These are phyloP conservation scores for Cyprinella venusta DNA, from an alignment of 2,797 vertebrate species.

Conservation along the genomic window DNA sequence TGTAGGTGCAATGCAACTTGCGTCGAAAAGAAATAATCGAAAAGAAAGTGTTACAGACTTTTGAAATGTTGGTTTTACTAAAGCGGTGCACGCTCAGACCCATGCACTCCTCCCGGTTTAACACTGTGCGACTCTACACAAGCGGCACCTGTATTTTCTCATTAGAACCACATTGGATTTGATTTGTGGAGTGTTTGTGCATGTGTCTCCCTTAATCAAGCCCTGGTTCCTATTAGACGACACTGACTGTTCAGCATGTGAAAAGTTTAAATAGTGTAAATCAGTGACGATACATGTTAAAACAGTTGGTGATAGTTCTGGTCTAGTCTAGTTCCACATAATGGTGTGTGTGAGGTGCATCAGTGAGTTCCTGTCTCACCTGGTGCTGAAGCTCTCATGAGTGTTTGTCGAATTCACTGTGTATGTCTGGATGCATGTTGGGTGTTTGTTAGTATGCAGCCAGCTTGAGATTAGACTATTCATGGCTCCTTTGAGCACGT, in stretches of 20 bases:
- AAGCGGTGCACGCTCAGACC: slow-evolving; percentile 3
- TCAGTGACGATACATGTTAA: slow-evolving; percentile 21
- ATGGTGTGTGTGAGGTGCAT: slow-evolving; percentile 7
- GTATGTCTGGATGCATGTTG: slow-evolving; percentile 9
- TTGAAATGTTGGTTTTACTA: neutral
- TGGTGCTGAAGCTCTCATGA: slow-evolving; percentile 14
- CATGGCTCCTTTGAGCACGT: neutral
- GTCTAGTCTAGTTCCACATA: slow-evolving; percentile 36
- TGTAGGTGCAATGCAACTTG: neutral
- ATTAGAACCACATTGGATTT: slow-evolving; percentile 1
- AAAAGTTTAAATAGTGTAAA: slow-evolving; percentile 39
- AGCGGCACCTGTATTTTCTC: slow-evolving; percentile 19
- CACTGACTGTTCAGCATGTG: slow-evolving; percentile 56
- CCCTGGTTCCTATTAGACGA: slow-evolving; percentile 44
- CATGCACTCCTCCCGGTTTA: neutral
- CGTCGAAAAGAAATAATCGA: neutral
- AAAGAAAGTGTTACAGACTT: neutral
- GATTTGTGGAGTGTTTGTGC: slow-evolving; percentile 48
- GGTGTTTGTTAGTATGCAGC: slow-evolving; percentile 24
- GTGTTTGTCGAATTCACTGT: neutral
- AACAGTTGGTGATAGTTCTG: slow-evolving; percentile 44
- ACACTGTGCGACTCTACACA: slow-evolving; percentile 33
- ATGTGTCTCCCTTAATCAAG: slow-evolving; percentile 49
- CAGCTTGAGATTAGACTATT: slow-evolving; percentile 16
- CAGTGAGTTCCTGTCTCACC: neutral